Conservation (phyloP, 1,140 invertebrate species). For the Oryzaephilus surinamensis region DNA sequence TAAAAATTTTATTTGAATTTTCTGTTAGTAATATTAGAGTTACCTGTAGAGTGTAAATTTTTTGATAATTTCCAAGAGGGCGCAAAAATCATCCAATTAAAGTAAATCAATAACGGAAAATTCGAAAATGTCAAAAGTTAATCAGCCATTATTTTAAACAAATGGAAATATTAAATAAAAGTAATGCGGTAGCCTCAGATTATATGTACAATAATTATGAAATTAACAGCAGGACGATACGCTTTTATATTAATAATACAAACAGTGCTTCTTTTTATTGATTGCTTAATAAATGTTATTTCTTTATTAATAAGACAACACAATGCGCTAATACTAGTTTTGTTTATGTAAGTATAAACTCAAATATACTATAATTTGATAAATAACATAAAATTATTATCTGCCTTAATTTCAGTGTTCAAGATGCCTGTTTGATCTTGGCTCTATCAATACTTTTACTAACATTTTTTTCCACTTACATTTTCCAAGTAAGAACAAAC, state of each 20-base stretch:
- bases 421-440: constrained; percentile 56
- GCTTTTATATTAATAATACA: constrained; percentile 25
- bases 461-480: constrained; percentile 60
- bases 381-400: no score
- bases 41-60: no score
- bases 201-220: constrained; percentile 29
- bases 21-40: no score
- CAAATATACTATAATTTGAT: constrained; percentile 8
- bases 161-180: no score
- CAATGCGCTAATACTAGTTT: constrained; percentile 28
- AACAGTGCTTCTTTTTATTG: constrained; percentile 24
- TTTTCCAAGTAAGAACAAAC: constrained; percentile 64
- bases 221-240: constrained; percentile 27
- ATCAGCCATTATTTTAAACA: no score
- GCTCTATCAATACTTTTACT: constrained; percentile 51
- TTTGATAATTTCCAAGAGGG: no score
- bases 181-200: no score
- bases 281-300: constrained; percentile 28
- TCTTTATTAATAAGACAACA: constrained; percentile 26
- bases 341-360: constrained; percentile 30
- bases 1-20: no score
- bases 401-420: constrained; percentile 47
- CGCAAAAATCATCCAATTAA: no score
- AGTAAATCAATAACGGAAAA: no score
- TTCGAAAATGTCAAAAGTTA: no score